Conservation (phyloP, 2,113 vertebrate species). For the Ammodytes dubius region DNA sequence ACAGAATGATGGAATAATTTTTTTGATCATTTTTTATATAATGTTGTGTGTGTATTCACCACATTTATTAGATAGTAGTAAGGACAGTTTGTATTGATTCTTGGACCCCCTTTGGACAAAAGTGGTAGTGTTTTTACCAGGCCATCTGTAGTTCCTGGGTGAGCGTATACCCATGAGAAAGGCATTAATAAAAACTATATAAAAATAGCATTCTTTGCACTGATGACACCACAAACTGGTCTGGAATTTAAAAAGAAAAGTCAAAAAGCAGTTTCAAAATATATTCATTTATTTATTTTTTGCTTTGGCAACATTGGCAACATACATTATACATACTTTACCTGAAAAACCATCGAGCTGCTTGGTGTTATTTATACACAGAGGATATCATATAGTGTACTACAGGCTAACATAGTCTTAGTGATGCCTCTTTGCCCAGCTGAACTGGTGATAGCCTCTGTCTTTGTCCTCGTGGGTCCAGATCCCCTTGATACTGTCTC, state of each 20-base stretch:
- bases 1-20: constrained; percentile 55
- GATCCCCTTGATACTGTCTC: constrained; percentile 37
- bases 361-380: neutral
- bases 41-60: too few relatives aligned
- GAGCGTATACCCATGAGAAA: too few relatives aligned
- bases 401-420: neutral
- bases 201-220: neutral
- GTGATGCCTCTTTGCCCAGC: neutral
- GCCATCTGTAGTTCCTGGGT: too few relatives aligned
- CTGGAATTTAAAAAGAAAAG: neutral
- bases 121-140: too few relatives aligned
- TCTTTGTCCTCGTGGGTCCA: constrained; percentile 4
- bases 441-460: constrained; percentile 6
- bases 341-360: constrained; percentile 1
- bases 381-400: neutral
- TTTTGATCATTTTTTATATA: too few relatives aligned
- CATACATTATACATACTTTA: neutral
- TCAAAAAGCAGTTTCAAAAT: neutral
- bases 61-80: too few relatives aligned
- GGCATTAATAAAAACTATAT: neutral
- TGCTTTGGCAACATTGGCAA: neutral
- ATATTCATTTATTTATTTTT: neutral
- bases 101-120: too few relatives aligned
- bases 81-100: too few relatives aligned
- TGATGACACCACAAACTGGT: neutral